Conservation (phyloP, 2,113 vertebrate genomes). For the rabbit (Oryctolagus cuniculus) region DNA sequence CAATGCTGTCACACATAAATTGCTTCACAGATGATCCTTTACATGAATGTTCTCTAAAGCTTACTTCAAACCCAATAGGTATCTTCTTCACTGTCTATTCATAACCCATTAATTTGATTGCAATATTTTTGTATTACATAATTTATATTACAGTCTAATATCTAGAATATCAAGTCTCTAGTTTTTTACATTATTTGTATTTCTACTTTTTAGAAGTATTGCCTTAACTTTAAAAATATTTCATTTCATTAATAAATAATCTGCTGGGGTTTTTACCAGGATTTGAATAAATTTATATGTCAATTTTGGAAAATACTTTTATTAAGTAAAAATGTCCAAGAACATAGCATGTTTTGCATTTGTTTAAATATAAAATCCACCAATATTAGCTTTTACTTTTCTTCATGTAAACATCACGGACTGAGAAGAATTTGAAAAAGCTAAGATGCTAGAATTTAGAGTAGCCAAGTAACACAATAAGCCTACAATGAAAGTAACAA, state of each 20-base stretch:
- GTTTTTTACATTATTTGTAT: neutral
- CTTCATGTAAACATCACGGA: neutral
- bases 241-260: neutral
- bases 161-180: neutral
- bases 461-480: neutral
- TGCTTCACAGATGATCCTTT: neutral
- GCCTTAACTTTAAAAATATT: neutral
- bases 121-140: neutral
- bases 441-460: neutral
- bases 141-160: neutral
- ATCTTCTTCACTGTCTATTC: neutral
- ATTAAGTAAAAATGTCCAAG: neutral
- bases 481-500: neutral
- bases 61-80: neutral
- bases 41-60: neutral
- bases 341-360: neutral
- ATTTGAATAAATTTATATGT: neutral
- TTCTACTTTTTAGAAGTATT: neutral
- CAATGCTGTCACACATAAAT: neutral
- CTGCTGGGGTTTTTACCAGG: neutral
- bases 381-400: neutral
- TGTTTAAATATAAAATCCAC: neutral
- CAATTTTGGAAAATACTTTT: neutral
- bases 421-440: neutral
- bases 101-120: neutral